A percentile compares a stretch with the other conserved stretches of the same genome.
These are phyloP conservation scores for Drosophila suzukii DNA, from an alignment of 1,140 invertebrate genomes.

Conservation along the genomic window DNA sequence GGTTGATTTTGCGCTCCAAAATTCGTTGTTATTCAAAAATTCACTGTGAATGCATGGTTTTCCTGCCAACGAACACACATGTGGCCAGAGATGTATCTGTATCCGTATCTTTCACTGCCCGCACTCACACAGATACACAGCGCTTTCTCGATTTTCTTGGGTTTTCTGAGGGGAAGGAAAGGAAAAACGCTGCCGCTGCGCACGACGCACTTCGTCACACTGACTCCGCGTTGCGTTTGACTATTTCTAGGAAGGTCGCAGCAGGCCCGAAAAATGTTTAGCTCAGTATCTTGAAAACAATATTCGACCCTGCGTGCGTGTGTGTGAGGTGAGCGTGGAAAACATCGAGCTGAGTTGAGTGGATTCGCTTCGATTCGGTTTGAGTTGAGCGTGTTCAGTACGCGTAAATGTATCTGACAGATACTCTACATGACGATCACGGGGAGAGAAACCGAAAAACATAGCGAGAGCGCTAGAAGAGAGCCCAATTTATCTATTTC, in stretches of 20 bases:
- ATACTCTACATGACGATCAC: constrained; percentile 68
- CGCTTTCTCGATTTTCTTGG: constrained; percentile 1
- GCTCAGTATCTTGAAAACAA: constrained; percentile 67
- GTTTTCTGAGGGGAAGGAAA: constrained; percentile 3
- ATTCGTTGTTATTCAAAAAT: not conserved
- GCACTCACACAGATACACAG: constrained; percentile 27
- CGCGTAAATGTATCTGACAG: constrained; percentile 66
- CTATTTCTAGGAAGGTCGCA: constrained; percentile 82
- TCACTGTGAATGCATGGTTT: constrained; percentile 48
- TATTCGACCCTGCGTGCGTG: constrained; percentile 8
- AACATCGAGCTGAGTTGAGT: constrained; percentile 47
- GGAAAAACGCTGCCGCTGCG: constrained; percentile 77
- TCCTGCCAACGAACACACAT: constrained; percentile 12
- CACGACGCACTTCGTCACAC: constrained; percentile 80
- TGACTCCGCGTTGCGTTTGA: constrained; percentile 76
- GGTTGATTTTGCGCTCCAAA: constrained; percentile 1
- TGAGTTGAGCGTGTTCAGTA: constrained; percentile 14
- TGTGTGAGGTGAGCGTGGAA: constrained; percentile 58
- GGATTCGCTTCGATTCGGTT: constrained; percentile 18
- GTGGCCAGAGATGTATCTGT: constrained; percentile 40
- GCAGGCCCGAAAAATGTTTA: constrained; percentile 62
- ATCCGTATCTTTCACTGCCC: constrained; percentile 33
- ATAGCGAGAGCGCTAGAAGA: constrained; percentile 13
- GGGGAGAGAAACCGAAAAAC: constrained; percentile 2
- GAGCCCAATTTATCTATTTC: constrained; percentile 35